phyloP scores from a whole-genome alignment of 2,113 vertebrate genomes.

The Pseudonaja textilis region DNA sequence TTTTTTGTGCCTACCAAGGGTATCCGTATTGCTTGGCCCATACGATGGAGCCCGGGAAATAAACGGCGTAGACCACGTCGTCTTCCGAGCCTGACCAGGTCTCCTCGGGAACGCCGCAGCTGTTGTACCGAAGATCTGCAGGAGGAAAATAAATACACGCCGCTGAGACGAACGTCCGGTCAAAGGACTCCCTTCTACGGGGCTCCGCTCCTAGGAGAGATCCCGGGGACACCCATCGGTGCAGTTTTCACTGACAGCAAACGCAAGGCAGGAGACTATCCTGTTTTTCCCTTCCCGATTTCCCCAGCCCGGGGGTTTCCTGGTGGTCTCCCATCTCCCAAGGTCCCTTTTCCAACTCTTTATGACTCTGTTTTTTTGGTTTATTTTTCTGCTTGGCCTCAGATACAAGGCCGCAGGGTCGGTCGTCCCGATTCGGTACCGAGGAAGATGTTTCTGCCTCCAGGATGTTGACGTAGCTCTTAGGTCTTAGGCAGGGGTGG shows the following conservation, averaged over 20 bases:
- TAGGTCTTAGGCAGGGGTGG: too few species aligned
- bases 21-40: constrained; percentile 73
- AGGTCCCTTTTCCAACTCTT: too few species aligned
- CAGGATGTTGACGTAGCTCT: too few species aligned
- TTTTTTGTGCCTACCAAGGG: constrained; percentile 62
- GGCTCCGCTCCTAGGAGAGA: neutral
- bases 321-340: neutral
- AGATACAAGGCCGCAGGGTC: too few species aligned
- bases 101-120: constrained; percentile 68
- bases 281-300: too few species aligned
- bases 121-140: constrained; percentile 58
- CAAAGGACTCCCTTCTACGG: neutral
- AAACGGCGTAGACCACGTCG: constrained; percentile 63
- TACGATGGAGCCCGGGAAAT: constrained; percentile 72
- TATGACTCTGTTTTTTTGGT: too few species aligned
- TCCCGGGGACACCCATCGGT: too few species aligned
- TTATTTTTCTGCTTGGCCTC: too few species aligned
- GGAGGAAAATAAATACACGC: neutral
- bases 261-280: neutral
- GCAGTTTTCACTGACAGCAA: neutral
- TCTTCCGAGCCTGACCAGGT: constrained; percentile 54
- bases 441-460: too few species aligned
- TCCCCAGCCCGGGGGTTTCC: neutral
- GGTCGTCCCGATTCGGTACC: too few species aligned
- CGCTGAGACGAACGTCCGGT: neutral